A percentile compares a stretch with the other conserved stretches of the same genome.
Conservation (phyloP, 2,113 vertebrate genomes). For the Burhinus oedicnemus region DNA sequence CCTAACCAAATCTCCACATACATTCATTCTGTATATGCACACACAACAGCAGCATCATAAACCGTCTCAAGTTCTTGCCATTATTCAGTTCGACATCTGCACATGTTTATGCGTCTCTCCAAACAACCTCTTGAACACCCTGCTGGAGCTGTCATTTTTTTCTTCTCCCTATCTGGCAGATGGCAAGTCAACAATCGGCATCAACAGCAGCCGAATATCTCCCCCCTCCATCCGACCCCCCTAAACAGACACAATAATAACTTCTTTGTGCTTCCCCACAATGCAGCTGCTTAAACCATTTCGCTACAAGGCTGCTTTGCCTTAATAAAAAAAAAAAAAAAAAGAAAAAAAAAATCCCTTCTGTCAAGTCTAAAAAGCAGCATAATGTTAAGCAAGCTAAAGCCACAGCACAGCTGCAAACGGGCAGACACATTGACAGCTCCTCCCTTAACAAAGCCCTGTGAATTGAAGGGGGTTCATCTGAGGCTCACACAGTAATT, state of each 20-base stretch:
- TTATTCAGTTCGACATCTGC: constrained; percentile 94
- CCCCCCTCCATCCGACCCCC: constrained; percentile 78
- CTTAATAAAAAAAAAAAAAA: constrained; percentile 81
- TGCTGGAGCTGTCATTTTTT: constrained; percentile 88
- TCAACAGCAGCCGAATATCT: constrained; percentile 87
- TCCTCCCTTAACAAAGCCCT: constrained; percentile 87
- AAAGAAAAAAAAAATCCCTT: constrained; percentile 79
- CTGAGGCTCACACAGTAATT: constrained; percentile 88
- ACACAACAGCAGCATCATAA: constrained; percentile 86
- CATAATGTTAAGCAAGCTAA: constrained; percentile 88
- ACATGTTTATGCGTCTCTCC: constrained; percentile 91
- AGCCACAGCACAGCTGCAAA: constrained; percentile 88
- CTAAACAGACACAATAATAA: constrained; percentile 91
- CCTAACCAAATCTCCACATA: constrained; percentile 78
- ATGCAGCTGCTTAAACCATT: constrained; percentile 92
- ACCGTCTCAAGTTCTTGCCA: constrained; percentile 89
- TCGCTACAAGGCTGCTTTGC: constrained; percentile 86
- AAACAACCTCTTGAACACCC: constrained; percentile 86
- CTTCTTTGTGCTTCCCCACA: constrained; percentile 91
- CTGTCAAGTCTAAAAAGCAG: constrained; percentile 88
- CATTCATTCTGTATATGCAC: constrained; percentile 80
- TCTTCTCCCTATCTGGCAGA: constrained; percentile 94
- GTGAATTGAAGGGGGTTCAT: constrained; percentile 86
- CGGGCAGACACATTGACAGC: constrained; percentile 86
- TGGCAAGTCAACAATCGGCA: constrained; percentile 96